Percentiles rank a stretch among this genome's conserved stretches.
These are phyloP conservation scores for Drosophila erecta DNA, from an alignment of 1,140 invertebrate genomes.

Conservation along the genomic window DNA sequence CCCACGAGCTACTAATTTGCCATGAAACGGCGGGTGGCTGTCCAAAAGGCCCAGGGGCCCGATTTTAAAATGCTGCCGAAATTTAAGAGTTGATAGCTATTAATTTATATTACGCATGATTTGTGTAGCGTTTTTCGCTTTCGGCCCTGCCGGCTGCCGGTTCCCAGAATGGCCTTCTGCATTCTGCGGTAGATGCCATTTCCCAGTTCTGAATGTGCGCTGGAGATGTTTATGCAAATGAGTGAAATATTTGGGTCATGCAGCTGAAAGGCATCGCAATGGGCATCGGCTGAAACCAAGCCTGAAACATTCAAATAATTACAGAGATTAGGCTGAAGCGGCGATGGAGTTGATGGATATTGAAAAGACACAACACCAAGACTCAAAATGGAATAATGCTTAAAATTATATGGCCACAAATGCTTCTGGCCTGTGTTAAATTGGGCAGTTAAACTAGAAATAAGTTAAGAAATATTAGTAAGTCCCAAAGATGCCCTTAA, in stretches of 20 bases:
- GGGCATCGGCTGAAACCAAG: conserved; percentile 7
- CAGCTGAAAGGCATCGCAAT: background rate
- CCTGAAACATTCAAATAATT: conserved; percentile 36
- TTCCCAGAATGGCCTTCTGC: conserved; percentile 36
- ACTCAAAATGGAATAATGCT: background rate
- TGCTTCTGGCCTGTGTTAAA: too few relatives aligned
- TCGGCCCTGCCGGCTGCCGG: conserved; percentile 18
- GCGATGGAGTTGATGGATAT: background rate
- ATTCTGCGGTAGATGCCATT: conserved; percentile 26
- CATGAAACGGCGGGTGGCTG: conserved; percentile 62
- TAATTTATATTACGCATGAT: conserved; percentile 80
- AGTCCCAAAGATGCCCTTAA: too few relatives aligned
- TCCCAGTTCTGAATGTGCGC: conserved; percentile 1
- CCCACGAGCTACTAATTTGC: conserved; percentile 82
- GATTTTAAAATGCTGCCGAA: conserved; percentile 57
- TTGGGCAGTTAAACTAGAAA: too few relatives aligned
- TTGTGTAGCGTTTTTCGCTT: conserved; percentile 58
- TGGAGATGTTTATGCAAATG: conserved; percentile 42
- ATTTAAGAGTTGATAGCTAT: conserved; percentile 75
- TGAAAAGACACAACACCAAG: background rate
- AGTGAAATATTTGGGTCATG: conserved; percentile 33
- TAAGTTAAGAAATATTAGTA: too few relatives aligned
- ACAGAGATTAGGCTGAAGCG: conserved; percentile 9
- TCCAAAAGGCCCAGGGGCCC: conserved; percentile 5
- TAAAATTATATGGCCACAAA: background rate